Percentiles rank a stretch among this genome's conserved stretches.
phyloP scores from a whole-genome alignment of 2,797 vertebrate genomes.

The Myotis myotis region DNA sequence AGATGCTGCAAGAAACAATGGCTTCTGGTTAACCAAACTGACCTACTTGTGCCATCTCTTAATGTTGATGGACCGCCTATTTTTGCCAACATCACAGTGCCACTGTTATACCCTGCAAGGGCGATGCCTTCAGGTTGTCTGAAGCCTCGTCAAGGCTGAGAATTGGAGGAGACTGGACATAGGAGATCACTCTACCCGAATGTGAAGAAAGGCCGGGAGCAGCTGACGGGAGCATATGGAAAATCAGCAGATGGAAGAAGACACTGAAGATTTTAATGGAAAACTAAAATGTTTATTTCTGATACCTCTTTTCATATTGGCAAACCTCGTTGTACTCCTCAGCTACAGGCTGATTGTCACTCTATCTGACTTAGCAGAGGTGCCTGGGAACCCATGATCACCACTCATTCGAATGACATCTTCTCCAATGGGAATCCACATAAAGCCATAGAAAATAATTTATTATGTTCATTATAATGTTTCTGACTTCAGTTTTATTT shows the following conservation, averaged over 20 bases:
- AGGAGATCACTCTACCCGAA: slow-evolving; percentile 88
- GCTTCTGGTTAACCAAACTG: slow-evolving; percentile 90
- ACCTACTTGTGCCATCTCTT: slow-evolving; percentile 88
- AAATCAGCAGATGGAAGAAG: neutral
- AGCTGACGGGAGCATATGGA: slow-evolving; percentile 84
- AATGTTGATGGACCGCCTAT: slow-evolving; percentile 79
- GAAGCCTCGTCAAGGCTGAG: slow-evolving; percentile 88
- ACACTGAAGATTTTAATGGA: neutral
- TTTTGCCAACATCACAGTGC: slow-evolving; percentile 90
- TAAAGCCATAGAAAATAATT: neutral
- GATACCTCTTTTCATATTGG: neutral
- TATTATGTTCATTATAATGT: neutral
- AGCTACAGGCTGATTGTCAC: no score
- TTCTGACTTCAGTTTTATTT: neutral
- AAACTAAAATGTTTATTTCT: neutral
- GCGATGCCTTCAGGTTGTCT: slow-evolving; percentile 92
- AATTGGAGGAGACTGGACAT: slow-evolving; percentile 94
- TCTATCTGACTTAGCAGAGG: neutral
- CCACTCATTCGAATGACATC: neutral
- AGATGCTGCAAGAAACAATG: slow-evolving; percentile 91
- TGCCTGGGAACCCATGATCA: neutral
- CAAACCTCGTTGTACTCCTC: neutral
- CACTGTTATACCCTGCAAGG: slow-evolving; percentile 94
- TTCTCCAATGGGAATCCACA: neutral
- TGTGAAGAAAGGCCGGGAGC: slow-evolving; percentile 87